Evolutionary conservation across 2,113 vertebrate species (phyloP), one percentile per base, ranked within the genome.

Genomic region (Tor tambroides): DNA sequence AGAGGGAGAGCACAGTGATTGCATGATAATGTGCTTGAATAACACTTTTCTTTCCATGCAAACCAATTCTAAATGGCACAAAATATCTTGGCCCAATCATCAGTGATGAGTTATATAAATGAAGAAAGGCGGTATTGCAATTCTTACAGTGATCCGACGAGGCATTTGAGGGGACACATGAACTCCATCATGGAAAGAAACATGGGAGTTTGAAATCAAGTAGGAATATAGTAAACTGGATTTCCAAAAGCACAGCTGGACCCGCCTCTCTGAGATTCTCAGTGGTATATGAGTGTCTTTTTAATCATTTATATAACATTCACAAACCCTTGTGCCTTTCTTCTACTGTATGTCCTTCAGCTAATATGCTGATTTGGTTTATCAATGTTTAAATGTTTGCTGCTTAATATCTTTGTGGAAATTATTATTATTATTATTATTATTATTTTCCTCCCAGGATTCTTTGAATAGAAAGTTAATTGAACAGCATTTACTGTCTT

Each of bases 21-120:
- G 41, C 74, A 76, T 9, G 74, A 76, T 76, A 26, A 46, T 76
- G 41, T 76, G 41, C 41, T 46, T 76, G 74, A 46, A 76, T 49
- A 8, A 26, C n/a, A 17, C 38, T 75, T 75, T 46, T 26, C 8
- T 43, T 15, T 75, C 38, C 2, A 7, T 75, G 38, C 72, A 75
- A 26, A 75, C 41, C n/a, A 76, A 76, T 49, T 76, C 6, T 43
- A 46, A 46, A 76, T 49, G 6, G 7, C 43, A 76, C 74, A 46
- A 28, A 46, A 43, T 26, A n/a, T 49, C 41, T 76, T 46, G 56
- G 56, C 21, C 23, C 23, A 61, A n/a, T 61, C 56, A 61, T n/a
- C 23, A 61, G 56, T 10, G 74, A 6, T 28, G 14, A 4, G 72
- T 75, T 75, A 75, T 75, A 41, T 74, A 75, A 75, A 75, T 26